Conservation (phyloP, 2,113 vertebrate species). For the Phaetusa simplex region DNA sequence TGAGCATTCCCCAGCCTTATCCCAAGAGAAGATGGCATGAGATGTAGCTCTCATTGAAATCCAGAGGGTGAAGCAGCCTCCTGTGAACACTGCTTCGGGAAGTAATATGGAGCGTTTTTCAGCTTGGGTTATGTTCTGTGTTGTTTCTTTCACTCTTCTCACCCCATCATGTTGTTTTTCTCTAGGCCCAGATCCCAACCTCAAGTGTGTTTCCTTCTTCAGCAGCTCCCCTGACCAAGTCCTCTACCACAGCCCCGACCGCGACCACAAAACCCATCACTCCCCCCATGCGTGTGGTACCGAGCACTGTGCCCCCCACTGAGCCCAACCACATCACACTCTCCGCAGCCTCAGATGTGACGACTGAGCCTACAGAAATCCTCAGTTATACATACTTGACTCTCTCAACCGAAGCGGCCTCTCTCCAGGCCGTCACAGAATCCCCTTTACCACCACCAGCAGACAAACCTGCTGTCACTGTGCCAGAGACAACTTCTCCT, state of each 20-base stretch:
- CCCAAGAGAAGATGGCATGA: neutral
- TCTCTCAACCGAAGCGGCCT: neutral
- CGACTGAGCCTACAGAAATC: neutral
- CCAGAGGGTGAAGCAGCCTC: neutral
- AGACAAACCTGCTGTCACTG: constrained; percentile 56
- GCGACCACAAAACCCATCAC: constrained; percentile 8
- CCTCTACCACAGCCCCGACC: constrained; percentile 4
- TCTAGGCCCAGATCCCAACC: constrained; percentile 66
- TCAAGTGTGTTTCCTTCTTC: constrained; percentile 57
- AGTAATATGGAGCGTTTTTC: neutral
- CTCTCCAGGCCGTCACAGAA: constrained; percentile 28
- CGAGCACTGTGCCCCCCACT: constrained; percentile 30
- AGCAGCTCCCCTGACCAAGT: constrained; percentile 58
- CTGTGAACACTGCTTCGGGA: neutral
- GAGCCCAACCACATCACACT: constrained; percentile 18
- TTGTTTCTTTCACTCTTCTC: neutral
- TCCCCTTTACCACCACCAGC: constrained; percentile 44
- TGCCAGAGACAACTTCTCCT: constrained; percentile 36
- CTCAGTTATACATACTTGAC: neutral
- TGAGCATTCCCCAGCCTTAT: neutral
- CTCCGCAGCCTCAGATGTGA: neutral
- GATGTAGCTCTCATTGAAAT: neutral
- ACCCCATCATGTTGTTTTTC: neutral
- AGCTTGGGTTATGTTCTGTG: constrained; percentile 12
- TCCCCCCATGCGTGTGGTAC: neutral